Conservation (phyloP, 2,888 invertebrate species). For the Latheticus oryzae region DNA sequence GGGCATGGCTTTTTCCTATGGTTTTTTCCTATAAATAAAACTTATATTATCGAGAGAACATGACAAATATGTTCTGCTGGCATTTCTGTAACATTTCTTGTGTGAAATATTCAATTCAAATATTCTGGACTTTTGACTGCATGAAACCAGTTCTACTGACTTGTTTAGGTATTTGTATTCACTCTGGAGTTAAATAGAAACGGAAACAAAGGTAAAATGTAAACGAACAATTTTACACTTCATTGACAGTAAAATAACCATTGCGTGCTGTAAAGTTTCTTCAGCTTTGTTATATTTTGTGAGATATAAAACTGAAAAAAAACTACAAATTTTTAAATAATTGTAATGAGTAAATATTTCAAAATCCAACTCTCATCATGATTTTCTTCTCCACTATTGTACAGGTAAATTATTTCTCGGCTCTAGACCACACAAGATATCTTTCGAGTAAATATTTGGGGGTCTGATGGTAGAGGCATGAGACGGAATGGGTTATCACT, state of each 20-base stretch:
- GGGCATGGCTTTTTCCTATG: too few species aligned
- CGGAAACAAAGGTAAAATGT: slow-evolving; percentile 21
- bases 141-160: slow-evolving; percentile 12
- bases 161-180: slow-evolving; percentile 21
- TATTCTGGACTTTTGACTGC: slow-evolving; percentile 18
- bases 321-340: too few species aligned
- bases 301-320: too few species aligned
- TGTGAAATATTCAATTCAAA: slow-evolving; percentile 20
- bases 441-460: slow-evolving; percentile 39
- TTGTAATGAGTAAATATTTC: too few species aligned
- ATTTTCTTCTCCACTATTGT: too few species aligned
- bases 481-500: slow-evolving; percentile 26
- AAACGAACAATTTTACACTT: slow-evolving; percentile 25
- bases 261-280: slow-evolving; percentile 5
- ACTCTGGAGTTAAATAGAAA: slow-evolving; percentile 2
- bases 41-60: too few species aligned
- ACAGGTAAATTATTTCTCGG: slow-evolving; percentile 26
- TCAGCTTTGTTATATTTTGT: background rate
- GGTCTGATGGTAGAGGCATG: slow-evolving; percentile 16
- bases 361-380: too few species aligned
- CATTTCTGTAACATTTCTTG: slow-evolving; percentile 25
- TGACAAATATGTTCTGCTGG: too few species aligned
- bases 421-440: slow-evolving; percentile 34
- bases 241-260: slow-evolving; percentile 21
- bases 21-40: too few species aligned